These are phyloP conservation scores for Cheumatopsyche charites DNA, from an alignment of 1,140 invertebrate genomes.

Conservation along the genomic window DNA sequence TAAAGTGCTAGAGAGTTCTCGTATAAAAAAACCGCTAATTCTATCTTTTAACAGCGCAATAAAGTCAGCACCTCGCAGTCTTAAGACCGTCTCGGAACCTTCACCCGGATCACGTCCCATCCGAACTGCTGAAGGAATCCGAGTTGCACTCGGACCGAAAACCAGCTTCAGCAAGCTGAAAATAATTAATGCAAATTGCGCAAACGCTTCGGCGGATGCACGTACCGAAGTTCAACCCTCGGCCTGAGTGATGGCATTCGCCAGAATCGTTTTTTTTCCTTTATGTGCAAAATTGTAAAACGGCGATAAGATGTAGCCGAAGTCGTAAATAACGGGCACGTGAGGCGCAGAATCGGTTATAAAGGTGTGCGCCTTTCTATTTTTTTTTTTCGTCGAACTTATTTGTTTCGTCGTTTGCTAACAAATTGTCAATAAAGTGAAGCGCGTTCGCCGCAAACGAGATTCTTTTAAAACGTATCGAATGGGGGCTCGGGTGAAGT, in stretches of 20 bases:
- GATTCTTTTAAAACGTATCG: slow-evolving; percentile 1
- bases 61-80: too few species aligned
- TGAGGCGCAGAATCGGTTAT: too few species aligned
- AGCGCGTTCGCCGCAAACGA: not conserved
- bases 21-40: too few species aligned
- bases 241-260: slow-evolving; percentile 46
- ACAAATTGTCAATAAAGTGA: slow-evolving; percentile 12
- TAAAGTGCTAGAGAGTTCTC: too few species aligned
- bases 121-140: too few species aligned
- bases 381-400: too few species aligned
- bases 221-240: slow-evolving; percentile 26
- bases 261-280: slow-evolving; percentile 48
- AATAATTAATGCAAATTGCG: slow-evolving; percentile 45
- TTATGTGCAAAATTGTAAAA: slow-evolving; percentile 43
- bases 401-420: not conserved
- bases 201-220: slow-evolving; percentile 23
- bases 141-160: not conserved
- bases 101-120: too few species aligned
- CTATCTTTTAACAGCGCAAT: too few species aligned
- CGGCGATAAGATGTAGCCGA: slow-evolving; percentile 34
- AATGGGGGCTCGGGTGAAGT: not conserved
- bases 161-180: slow-evolving; percentile 34
- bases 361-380: not conserved
- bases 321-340: slow-evolving; percentile 43
- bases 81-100: too few species aligned